These are phyloP conservation scores for Corythoichthys intestinalis DNA, from an alignment of 2,113 vertebrate species.

Conservation along the genomic window DNA sequence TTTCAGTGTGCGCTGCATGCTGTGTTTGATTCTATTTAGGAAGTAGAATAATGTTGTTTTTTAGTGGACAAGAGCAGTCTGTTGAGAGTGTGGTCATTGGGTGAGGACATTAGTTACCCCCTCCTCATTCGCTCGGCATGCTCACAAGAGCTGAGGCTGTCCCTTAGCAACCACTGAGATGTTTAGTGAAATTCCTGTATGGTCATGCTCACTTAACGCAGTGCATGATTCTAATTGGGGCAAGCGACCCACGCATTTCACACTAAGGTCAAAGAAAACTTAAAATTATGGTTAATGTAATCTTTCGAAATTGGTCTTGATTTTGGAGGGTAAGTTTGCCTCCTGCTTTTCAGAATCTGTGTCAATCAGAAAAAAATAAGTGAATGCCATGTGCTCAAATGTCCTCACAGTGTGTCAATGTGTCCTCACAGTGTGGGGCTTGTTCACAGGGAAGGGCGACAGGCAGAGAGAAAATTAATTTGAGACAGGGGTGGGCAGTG, in stretches of 20 bases:
- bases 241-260: constrained; percentile 13
- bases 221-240: constrained; percentile 31
- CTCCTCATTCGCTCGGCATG: constrained; percentile 65
- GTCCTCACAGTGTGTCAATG: constrained; percentile 40
- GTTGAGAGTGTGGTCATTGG: constrained; percentile 81
- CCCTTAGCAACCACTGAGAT: constrained; percentile 67
- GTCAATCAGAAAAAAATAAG: constrained; percentile 50
- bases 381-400: constrained; percentile 49
- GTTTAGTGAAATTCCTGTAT: constrained; percentile 56
- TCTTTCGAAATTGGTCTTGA: background rate
- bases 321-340: constrained; percentile 18
- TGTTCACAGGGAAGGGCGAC: constrained; percentile 60
- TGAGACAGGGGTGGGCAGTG: constrained; percentile 44
- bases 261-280: constrained; percentile 5
- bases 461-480: constrained; percentile 57
- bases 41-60: constrained; percentile 63
- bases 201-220: constrained; percentile 33
- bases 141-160: constrained; percentile 67
- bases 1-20: constrained; percentile 36
- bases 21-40: constrained; percentile 50
- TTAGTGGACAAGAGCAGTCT: constrained; percentile 67
- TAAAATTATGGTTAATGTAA: background rate
- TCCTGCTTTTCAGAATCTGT: constrained; percentile 39
- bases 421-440: constrained; percentile 64
- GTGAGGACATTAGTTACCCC: constrained; percentile 74